Evolutionary conservation across 2,888 invertebrate species (phyloP).

Genomic region (Dicyrtomina minuta): DNA sequence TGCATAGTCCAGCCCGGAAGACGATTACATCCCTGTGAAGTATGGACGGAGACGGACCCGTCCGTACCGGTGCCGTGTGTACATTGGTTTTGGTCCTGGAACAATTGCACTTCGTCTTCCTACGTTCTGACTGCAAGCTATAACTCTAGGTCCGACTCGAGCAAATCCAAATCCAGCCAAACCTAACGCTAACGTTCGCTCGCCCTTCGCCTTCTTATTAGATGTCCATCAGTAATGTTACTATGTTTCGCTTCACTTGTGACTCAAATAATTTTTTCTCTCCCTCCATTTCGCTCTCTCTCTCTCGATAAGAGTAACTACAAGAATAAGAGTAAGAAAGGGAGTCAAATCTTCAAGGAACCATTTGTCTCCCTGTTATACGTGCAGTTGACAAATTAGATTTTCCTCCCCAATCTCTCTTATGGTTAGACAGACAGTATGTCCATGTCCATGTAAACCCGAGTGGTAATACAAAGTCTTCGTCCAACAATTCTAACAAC

Average conservation of each 20-base stretch:
- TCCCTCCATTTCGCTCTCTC: background rate
- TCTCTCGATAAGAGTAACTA: slow-evolving; percentile 17
- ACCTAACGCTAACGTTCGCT: background rate
- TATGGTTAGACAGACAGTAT: background rate
- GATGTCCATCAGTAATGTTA: background rate
- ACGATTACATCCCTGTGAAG: no score
- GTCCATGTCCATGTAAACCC: no score
- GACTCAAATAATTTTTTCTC: slow-evolving; percentile 27
- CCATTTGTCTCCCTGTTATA: slow-evolving; percentile 51
- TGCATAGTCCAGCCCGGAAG: no score
- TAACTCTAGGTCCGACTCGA: background rate
- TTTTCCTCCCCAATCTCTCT: slow-evolving; percentile 36
- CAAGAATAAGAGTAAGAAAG: background rate
- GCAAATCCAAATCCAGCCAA: background rate
- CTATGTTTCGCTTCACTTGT: slow-evolving; percentile 26
- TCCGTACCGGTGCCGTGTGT: no score
- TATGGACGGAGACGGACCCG: no score
- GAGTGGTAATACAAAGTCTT: no score
- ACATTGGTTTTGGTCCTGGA: no score
- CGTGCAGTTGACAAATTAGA: slow-evolving; percentile 53
- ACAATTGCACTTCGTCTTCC: no score
- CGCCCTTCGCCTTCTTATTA: background rate
- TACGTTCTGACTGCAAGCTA: background rate
- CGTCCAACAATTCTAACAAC: background rate
- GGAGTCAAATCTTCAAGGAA: slow-evolving; percentile 42